phyloP scores from a whole-genome alignment of 92 coral and sea anemone genomes.

The Umimayanthus chanpuru region DNA sequence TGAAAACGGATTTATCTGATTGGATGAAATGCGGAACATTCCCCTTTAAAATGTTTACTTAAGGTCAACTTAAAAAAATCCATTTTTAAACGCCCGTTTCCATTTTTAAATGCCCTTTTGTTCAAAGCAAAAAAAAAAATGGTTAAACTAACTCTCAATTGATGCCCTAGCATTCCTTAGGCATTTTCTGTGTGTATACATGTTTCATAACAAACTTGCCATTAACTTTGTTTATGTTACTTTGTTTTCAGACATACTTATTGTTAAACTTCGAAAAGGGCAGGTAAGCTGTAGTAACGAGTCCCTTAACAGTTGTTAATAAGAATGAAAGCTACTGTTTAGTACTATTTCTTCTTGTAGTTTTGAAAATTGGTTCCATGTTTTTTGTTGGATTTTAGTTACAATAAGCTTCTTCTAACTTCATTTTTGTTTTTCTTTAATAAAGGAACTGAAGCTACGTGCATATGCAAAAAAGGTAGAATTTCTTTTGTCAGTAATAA shows the following conservation, averaged over 20 bases:
- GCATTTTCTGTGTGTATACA: neutral
- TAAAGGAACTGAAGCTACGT: conserved; percentile 84
- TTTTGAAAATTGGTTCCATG: neutral
- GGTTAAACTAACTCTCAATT: too few species aligned
- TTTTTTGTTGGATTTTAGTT: too few species aligned
- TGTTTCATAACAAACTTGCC: neutral
- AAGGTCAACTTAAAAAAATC: too few species aligned
- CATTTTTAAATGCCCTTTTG: too few species aligned
- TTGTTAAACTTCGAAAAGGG: conserved; percentile 95
- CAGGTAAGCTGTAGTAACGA: conserved; percentile 58
- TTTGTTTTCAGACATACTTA: conserved; percentile 77
- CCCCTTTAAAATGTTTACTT: too few species aligned
- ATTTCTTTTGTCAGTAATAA: neutral
- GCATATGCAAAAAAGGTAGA: conserved; percentile 98
- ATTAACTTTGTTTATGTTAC: neutral
- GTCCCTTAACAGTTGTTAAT: neutral
- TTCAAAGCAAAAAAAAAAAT: too few species aligned
- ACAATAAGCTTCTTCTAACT: neutral
- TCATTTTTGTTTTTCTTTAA: neutral
- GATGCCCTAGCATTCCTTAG: too few species aligned
- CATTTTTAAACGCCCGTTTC: too few species aligned
- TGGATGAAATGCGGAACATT: too few species aligned
- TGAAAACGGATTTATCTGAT: too few species aligned
- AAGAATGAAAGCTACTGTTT: neutral
- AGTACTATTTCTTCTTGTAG: neutral